phyloP scores from a whole-genome alignment of 2,797 vertebrate genomes.

The Coluber constrictor region DNA sequence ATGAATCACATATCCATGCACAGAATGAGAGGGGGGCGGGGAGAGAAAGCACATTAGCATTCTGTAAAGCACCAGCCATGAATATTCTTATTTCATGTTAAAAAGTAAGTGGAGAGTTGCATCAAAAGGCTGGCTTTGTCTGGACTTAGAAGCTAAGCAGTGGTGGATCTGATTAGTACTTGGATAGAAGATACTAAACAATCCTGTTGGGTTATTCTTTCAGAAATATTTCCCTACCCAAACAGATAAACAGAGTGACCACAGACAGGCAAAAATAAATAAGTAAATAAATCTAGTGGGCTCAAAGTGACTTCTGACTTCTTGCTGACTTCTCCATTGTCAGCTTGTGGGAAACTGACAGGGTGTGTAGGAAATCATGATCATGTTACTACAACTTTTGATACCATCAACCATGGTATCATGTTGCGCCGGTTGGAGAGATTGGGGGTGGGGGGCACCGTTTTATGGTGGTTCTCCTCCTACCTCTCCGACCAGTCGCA shows the following conservation, averaged over 20 bases:
- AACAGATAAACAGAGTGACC: neutral
- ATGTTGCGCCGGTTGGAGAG: too few species aligned
- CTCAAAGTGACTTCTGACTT: neutral
- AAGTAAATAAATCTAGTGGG: neutral
- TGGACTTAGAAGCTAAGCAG: neutral
- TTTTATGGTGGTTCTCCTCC: too few species aligned
- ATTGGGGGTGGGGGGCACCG: too few species aligned
- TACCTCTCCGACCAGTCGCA: too few species aligned
- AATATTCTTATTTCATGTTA: neutral
- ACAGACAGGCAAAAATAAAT: neutral
- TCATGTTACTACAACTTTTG: neutral
- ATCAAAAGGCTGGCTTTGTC: neutral
- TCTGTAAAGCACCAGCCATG: neutral
- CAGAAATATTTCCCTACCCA: neutral
- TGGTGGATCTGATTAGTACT: neutral
- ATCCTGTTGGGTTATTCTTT: neutral
- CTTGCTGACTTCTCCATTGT: neutral
- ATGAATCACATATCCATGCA: neutral
- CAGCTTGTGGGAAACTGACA: neutral
- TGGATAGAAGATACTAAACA: neutral
- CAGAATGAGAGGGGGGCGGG: neutral
- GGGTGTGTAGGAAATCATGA: neutral
- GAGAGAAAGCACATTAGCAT: neutral
- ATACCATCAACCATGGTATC: too few species aligned
- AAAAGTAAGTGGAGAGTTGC: neutral